Percentiles rank a stretch among this genome's conserved stretches.
These are phyloP conservation scores for Adelges cooleyi DNA, from an alignment of 1,140 invertebrate genomes.

Conservation along the genomic window DNA sequence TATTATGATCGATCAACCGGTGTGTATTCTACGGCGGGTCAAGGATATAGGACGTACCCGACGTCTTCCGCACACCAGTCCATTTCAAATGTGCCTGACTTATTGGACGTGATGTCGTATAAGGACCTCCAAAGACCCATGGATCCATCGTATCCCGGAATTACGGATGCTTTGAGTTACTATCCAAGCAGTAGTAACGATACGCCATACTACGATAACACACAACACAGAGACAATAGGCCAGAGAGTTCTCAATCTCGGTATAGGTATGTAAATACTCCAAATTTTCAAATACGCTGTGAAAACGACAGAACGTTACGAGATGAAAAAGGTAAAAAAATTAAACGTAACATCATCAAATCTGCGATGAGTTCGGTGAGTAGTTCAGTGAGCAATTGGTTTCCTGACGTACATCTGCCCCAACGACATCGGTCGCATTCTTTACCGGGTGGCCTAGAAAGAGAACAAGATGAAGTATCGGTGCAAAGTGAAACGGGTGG, in stretches of 20 bases:
- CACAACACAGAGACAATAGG: neutral
- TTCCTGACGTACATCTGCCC: conserved; percentile 65
- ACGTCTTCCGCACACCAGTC: conserved; percentile 37
- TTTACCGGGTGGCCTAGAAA: conserved; percentile 54
- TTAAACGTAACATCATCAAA: conserved; percentile 56
- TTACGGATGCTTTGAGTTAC: conserved; percentile 62
- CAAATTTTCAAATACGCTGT: neutral
- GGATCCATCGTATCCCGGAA: conserved; percentile 50
- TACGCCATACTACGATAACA: neutral
- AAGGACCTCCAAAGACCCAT: conserved; percentile 51
- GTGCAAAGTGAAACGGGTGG: conserved; percentile 3
- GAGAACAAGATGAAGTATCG: conserved; percentile 41
- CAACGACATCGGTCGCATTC: conserved; percentile 69
- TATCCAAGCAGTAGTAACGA: conserved; percentile 50
- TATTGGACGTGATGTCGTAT: conserved; percentile 40
- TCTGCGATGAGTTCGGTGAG: conserved; percentile 53
- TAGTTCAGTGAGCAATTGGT: conserved; percentile 58
- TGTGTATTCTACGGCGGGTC: conserved; percentile 57
- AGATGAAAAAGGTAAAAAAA: conserved; percentile 50
- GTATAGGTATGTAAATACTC: neutral
- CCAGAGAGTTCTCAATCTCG: neutral
- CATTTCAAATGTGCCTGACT: conserved; percentile 45
- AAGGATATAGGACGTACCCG: conserved; percentile 42
- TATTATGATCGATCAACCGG: conserved; percentile 50
- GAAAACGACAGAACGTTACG: neutral